phyloP scores from a whole-genome alignment of 92 coral and sea anemone genomes.

The Scolanthus callimorphus region DNA sequence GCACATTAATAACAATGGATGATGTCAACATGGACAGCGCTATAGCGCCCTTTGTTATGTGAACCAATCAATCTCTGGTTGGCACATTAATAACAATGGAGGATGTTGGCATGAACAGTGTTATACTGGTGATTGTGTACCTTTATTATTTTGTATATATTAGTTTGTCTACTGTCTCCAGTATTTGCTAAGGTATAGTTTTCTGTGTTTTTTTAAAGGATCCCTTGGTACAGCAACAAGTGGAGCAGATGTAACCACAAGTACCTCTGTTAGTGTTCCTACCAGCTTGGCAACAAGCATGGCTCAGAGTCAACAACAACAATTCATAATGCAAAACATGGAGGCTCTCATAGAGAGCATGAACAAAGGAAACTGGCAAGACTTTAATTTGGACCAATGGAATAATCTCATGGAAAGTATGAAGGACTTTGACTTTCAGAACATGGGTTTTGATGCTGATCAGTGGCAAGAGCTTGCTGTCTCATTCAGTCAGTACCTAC shows the following conservation, averaged over 20 bases:
- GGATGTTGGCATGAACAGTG: too few species aligned
- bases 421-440: constrained; percentile 84
- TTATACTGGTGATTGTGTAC: too few species aligned
- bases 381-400: constrained; percentile 80
- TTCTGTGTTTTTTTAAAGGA: constrained; percentile 10
- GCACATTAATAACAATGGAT: too few species aligned
- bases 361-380: constrained; percentile 89
- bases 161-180: too few species aligned
- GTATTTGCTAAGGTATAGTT: too few species aligned
- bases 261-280: background rate
- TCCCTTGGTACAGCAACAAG: background rate
- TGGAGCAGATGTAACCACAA: background rate
- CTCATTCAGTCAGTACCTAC: constrained; percentile 91
- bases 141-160: too few species aligned
- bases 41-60: too few species aligned
- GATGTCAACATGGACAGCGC: too few species aligned
- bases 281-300: constrained; percentile 9
- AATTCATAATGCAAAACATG: constrained; percentile 78
- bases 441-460: constrained; percentile 73
- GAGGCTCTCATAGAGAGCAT: constrained; percentile 88
- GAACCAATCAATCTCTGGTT: too few species aligned
- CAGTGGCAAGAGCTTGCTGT: constrained; percentile 98
- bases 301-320: constrained; percentile 42
- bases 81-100: too few species aligned
- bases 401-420: constrained; percentile 93